phyloP scores from a whole-genome alignment of 64 coral and sea anemone genomes.

The Actinia equina region DNA sequence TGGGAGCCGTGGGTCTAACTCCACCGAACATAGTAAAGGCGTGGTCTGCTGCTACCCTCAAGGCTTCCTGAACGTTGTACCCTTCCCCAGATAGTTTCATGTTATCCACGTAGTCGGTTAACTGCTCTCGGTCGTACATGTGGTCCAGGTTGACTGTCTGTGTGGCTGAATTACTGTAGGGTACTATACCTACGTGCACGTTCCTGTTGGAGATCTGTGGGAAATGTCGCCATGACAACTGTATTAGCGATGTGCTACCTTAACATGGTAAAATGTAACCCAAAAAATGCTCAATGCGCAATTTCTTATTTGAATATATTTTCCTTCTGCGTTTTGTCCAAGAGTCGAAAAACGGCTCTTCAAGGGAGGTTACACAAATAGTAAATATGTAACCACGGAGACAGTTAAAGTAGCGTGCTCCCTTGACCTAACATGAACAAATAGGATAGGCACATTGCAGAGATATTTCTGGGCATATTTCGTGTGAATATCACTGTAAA shows the following conservation, averaged over 20 bases:
- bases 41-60: conserved; percentile 28
- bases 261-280: neutral
- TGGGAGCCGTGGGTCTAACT: conserved; percentile 31
- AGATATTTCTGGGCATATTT: too few relatives aligned
- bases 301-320: too few relatives aligned
- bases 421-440: too few relatives aligned
- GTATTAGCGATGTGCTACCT: neutral
- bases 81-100: conserved; percentile 26
- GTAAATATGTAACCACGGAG: too few relatives aligned
- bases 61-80: conserved; percentile 28
- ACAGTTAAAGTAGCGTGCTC: too few relatives aligned
- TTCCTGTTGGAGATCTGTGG: conserved; percentile 23
- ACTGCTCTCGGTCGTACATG: neutral
- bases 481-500: too few relatives aligned
- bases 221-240: neutral
- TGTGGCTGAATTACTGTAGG: conserved; percentile 33
- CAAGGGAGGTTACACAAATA: too few relatives aligned
- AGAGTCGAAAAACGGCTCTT: too few relatives aligned
- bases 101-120: neutral
- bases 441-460: too few relatives aligned
- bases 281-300: too few relatives aligned
- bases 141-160: conserved; percentile 24
- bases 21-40: conserved; percentile 59
- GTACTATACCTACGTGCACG: conserved; percentile 50
- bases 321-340: too few relatives aligned